These are phyloP conservation scores for Montifringilla adamsi DNA, from an alignment of 2,113 vertebrate species.

Conservation along the genomic window DNA sequence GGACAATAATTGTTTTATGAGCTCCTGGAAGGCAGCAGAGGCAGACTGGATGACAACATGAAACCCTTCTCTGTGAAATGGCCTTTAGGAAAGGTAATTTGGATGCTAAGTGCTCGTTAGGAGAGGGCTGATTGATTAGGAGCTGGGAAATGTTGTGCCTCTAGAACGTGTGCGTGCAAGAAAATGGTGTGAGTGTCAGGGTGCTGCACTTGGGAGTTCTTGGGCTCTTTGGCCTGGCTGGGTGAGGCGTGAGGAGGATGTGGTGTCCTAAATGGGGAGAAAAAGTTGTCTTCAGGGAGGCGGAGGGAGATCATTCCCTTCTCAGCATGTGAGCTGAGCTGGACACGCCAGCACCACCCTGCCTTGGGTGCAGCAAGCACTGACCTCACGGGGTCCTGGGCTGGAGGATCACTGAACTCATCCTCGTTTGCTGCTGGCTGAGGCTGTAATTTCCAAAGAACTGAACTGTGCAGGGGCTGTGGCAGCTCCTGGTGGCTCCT, in stretches of 20 bases:
- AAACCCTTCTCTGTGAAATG: not conserved
- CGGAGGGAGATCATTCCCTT: not conserved
- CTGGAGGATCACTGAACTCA: not conserved
- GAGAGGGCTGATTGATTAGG: not conserved
- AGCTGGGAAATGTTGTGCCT: not conserved
- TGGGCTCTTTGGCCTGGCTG: not conserved
- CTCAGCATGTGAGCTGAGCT: not conserved
- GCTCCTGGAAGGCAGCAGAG: constrained; percentile 49
- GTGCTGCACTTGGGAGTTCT: not conserved
- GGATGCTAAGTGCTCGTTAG: constrained; percentile 2
- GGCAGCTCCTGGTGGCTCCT: not conserved
- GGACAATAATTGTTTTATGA: constrained; percentile 58
- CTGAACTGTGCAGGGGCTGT: not conserved
- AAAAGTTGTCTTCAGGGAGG: not conserved
- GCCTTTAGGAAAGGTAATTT: constrained; percentile 31
- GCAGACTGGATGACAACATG: constrained; percentile 32
- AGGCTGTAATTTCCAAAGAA: not conserved
- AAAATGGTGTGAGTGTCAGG: not conserved
- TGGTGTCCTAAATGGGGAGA: not conserved
- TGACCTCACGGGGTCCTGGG: not conserved
- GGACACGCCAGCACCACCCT: not conserved
- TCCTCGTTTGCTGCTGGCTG: rapidly evolving
- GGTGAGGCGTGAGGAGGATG: not conserved
- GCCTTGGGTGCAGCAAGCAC: rapidly evolving
- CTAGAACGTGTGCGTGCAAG: rapidly evolving